phyloP scores from a whole-genome alignment of 2,113 vertebrate species.

The Elephas maximus region DNA sequence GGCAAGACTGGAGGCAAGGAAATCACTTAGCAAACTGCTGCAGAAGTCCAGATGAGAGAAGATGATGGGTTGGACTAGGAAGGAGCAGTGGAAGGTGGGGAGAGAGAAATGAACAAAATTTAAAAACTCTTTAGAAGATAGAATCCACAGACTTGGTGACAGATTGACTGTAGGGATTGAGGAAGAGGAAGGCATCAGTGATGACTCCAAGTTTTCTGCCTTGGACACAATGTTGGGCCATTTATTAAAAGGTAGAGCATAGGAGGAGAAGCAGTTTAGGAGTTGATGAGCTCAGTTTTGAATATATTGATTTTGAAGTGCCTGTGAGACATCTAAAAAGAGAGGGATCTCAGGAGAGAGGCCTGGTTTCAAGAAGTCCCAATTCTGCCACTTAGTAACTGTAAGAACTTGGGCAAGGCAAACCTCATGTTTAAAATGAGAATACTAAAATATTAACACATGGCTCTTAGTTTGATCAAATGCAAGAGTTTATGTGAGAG shows the following conservation, averaged over 20 bases:
- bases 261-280: not conserved
- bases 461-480: conserved; percentile 29
- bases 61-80: not conserved
- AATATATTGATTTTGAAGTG: not conserved
- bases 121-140: not conserved
- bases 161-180: not conserved
- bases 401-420: conserved; percentile 3
- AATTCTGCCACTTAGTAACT: not conserved
- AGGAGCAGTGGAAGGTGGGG: not conserved
- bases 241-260: not conserved
- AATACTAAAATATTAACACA: conserved; percentile 43
- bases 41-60: not conserved
- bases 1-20: conserved; percentile 12
- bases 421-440: conserved; percentile 15
- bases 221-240: not conserved
- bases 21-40: not conserved
- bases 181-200: not conserved
- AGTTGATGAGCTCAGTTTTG: not conserved
- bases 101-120: not conserved
- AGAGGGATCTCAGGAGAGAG: not conserved
- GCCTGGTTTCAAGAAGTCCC: not conserved
- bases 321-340: not conserved
- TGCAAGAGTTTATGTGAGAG: not conserved
- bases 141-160: conserved; percentile 9
- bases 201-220: not conserved